These are phyloP conservation scores for Agrochola macilenta DNA, from an alignment of 2,888 invertebrate genomes.

Conservation along the genomic window DNA sequence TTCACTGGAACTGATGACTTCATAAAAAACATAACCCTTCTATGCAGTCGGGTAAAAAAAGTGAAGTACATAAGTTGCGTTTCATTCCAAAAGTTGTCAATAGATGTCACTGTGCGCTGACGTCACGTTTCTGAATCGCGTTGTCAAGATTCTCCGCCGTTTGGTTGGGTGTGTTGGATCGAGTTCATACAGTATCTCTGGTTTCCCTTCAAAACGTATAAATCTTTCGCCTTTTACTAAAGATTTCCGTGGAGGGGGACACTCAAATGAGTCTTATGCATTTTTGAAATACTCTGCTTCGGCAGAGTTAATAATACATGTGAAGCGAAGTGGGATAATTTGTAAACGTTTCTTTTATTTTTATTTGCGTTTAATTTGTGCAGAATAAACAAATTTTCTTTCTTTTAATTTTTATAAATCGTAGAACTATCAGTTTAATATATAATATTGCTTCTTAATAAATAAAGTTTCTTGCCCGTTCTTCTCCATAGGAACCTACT, in stretches of 20 bases:
- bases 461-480: too few relatives aligned
- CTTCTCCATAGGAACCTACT: too few relatives aligned
- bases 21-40: not conserved
- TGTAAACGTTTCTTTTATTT: too few relatives aligned
- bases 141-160: not conserved
- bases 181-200: too few relatives aligned
- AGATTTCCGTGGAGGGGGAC: conserved; percentile 94
- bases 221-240: conserved; percentile 95
- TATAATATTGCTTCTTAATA: too few relatives aligned
- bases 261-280: conserved; percentile 92
- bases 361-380: too few relatives aligned
- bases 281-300: conserved; percentile 41
- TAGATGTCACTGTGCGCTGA: not conserved
- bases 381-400: too few relatives aligned
- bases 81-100: not conserved
- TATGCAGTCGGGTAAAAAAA: not conserved
- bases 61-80: not conserved
- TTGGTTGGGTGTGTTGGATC: too few relatives aligned
- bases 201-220: conserved; percentile 93
- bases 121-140: conserved; percentile 1
- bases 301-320: conserved; percentile 15
- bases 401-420: too few relatives aligned
- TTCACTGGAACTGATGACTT: not conserved
- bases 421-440: too few relatives aligned
- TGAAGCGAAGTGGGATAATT: too few relatives aligned